Conservation (phyloP, 2,888 invertebrate genomes). For the Eledona agricola region DNA sequence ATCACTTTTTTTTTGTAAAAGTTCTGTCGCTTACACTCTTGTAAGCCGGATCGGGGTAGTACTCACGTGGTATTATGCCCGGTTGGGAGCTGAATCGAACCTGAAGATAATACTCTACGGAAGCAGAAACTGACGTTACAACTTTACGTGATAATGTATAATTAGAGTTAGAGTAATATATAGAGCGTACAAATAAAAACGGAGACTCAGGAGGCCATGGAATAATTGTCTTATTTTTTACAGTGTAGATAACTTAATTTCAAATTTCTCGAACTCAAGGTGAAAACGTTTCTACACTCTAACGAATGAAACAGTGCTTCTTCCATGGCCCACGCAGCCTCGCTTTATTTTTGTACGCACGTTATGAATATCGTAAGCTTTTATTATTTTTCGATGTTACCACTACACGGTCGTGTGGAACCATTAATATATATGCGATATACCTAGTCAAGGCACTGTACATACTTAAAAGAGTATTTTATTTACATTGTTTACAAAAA, state of each 20-base stretch:
- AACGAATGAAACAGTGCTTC: too few relatives aligned
- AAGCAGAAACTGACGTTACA: conserved; percentile 43
- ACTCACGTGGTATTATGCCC: conserved; percentile 17
- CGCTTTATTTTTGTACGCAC: too few relatives aligned
- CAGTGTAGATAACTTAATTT: too few relatives aligned
- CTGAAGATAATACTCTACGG: conserved; percentile 43
- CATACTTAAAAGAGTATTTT: conserved; percentile 52
- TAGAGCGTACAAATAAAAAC: too few relatives aligned
- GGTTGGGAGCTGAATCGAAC: conserved; percentile 35
- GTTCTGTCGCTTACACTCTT: conserved; percentile 31
- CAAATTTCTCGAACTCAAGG: too few relatives aligned
- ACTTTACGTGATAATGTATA: conserved; percentile 44
- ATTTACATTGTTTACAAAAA: conserved; percentile 54
- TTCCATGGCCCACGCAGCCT: too few relatives aligned
- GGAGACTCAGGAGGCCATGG: too few relatives aligned
- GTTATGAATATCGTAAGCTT: conserved; percentile 41
- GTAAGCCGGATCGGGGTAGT: conserved; percentile 19
- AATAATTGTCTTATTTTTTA: too few relatives aligned
- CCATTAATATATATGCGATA: conserved; percentile 56
- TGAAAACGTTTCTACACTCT: too few relatives aligned
- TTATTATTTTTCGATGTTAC: conserved; percentile 56
- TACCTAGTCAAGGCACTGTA: conserved; percentile 61
- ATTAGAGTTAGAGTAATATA: conserved; percentile 36
- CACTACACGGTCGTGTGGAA: conserved; percentile 54
- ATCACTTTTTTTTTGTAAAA: conserved; percentile 34